These are phyloP conservation scores for Trichonephila inaurata DNA, from an alignment of 1,140 invertebrate species.

Conservation along the genomic window DNA sequence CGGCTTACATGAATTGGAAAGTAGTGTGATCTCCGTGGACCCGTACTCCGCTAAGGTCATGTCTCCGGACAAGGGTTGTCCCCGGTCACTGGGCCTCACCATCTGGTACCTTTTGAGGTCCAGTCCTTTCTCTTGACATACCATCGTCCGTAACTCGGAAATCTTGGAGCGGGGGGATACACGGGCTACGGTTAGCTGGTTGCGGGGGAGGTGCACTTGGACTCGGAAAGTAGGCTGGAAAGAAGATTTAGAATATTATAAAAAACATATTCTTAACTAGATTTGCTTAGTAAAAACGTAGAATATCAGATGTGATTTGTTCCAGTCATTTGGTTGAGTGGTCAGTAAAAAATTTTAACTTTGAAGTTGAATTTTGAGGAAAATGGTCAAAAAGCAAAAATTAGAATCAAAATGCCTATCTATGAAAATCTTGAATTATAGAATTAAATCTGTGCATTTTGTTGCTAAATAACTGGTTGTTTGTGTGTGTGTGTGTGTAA, in stretches of 20 bases:
- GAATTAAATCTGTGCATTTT: too few relatives aligned
- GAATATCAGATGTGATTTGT: too few relatives aligned
- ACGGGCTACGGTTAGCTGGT: conserved; percentile 89
- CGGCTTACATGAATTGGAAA: conserved; percentile 75
- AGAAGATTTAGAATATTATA: background rate
- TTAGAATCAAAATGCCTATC: too few relatives aligned
- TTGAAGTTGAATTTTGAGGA: too few relatives aligned
- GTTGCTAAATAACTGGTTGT: too few relatives aligned
- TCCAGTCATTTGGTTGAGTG: too few relatives aligned
- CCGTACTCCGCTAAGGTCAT: conserved; percentile 76
- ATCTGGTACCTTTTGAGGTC: conserved; percentile 89
- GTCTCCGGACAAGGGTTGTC: conserved; percentile 60
- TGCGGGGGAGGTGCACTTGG: conserved; percentile 89
- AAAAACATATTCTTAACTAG: too few relatives aligned
- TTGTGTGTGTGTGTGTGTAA: too few relatives aligned
- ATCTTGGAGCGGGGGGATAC: conserved; percentile 86
- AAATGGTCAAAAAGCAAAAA: too few relatives aligned
- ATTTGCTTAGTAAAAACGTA: too few relatives aligned
- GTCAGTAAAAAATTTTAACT: too few relatives aligned
- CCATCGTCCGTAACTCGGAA: conserved; percentile 86
- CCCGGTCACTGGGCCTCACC: conserved; percentile 51
- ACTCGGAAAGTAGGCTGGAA: conserved; percentile 83
- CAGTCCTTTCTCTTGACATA: conserved; percentile 90
- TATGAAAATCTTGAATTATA: too few relatives aligned
- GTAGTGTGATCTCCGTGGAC: conserved; percentile 77